Evolutionary conservation across 2,888 invertebrate species (phyloP).

Genomic region (Polylopha cassiicola): DNA sequence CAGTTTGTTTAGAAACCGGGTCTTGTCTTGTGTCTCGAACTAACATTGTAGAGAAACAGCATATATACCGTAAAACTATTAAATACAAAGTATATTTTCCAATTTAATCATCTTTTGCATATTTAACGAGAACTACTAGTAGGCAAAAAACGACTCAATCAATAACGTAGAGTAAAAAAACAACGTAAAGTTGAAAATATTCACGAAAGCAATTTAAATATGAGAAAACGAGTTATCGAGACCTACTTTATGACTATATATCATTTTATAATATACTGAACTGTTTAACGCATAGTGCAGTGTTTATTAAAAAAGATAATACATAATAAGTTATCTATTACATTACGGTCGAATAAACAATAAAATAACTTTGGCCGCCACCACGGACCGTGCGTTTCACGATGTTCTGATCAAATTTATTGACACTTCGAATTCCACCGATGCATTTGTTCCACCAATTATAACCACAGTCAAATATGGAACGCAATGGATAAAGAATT

Average conservation of each 20-base stretch:
- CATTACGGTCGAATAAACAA: conserved; percentile 30
- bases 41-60: too few species aligned
- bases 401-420: not conserved
- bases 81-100: too few species aligned
- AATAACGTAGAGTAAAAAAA: too few species aligned
- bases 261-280: conserved; percentile 4
- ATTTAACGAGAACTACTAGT: too few species aligned
- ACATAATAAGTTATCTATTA: conserved; percentile 29
- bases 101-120: too few species aligned
- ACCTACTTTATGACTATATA: conserved; percentile 9
- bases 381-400: conserved; percentile 20
- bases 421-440: conserved; percentile 11
- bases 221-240: conserved; percentile 2
- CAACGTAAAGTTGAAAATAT: too few species aligned
- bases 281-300: conserved; percentile 3
- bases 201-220: conserved; percentile 5
- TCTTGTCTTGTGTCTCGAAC: too few species aligned
- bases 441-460: conserved; percentile 11
- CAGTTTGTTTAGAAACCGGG: too few species aligned
- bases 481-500: conserved; percentile 12
- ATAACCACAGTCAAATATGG: conserved; percentile 6
- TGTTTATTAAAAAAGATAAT: conserved; percentile 18
- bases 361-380: conserved; percentile 29
- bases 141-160: too few species aligned
- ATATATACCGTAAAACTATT: too few species aligned